These are phyloP conservation scores for Macrosiphum euphorbiae DNA, from an alignment of 2,888 invertebrate species.

Conservation along the genomic window DNA sequence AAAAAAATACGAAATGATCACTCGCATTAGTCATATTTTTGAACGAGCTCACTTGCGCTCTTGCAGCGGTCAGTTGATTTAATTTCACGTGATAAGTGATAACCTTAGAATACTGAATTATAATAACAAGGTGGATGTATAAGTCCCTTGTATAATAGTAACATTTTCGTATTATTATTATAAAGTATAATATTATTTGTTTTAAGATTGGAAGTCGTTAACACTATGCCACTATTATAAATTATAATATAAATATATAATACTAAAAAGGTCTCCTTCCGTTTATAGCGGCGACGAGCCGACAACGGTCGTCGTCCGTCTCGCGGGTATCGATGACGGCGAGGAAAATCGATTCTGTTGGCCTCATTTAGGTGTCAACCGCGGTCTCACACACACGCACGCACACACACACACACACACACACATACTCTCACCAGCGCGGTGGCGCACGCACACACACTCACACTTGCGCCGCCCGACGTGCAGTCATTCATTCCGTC, in stretches of 20 bases:
- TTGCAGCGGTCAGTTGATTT: not conserved
- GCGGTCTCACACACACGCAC: not conserved
- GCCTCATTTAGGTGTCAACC: constrained; percentile 26
- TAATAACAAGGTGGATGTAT: no score
- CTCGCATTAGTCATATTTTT: no score
- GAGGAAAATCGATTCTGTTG: constrained; percentile 42
- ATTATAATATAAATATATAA: not conserved
- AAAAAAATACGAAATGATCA: not conserved
- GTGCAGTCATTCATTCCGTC: not conserved
- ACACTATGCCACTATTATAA: no score
- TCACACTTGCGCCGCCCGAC: not conserved
- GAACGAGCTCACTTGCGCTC: not conserved
- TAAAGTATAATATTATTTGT: not conserved
- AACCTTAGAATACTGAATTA: not conserved
- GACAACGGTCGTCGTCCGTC: not conserved
- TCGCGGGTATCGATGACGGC: not conserved
- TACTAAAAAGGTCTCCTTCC: not conserved
- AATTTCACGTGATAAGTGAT: not conserved
- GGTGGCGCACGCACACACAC: not conserved
- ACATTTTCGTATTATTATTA: not conserved
- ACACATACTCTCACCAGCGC: not conserved
- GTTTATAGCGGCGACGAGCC: not conserved
- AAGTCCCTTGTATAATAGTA: no score
- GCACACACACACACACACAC: not conserved
- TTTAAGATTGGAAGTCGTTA: not conserved